phyloP scores from a whole-genome alignment of 2,888 invertebrate genomes.

The Pediacus dermestoides region DNA sequence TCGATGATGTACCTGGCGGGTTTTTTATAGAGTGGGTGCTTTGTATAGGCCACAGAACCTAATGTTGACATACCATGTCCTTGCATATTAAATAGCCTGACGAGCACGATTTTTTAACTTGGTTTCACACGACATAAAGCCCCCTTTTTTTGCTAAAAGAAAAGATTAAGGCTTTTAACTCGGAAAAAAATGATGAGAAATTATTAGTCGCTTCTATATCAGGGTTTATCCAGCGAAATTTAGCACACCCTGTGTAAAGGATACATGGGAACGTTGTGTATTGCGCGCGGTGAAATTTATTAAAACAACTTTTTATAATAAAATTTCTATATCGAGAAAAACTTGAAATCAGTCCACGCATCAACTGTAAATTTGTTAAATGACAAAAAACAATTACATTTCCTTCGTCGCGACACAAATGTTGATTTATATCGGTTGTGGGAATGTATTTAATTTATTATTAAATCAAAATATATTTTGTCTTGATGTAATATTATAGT shows the following conservation, averaged over 20 bases:
- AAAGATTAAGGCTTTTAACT: neutral
- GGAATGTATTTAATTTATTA: too few relatives aligned
- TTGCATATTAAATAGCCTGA: constrained; percentile 49
- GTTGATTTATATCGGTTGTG: constrained; percentile 17
- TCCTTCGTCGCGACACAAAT: constrained; percentile 11
- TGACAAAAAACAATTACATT: too few relatives aligned
- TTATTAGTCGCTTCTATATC: neutral
- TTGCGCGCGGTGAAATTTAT: constrained; percentile 26
- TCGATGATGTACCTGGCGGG: constrained; percentile 45
- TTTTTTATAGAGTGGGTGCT: constrained; percentile 46
- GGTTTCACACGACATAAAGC: constrained; percentile 8
- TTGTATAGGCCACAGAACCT: constrained; percentile 28
- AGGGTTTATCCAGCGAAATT: too few relatives aligned
- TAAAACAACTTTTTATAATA: constrained; percentile 23
- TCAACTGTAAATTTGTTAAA: too few relatives aligned
- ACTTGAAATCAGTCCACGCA: constrained; percentile 20
- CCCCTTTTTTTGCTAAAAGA: neutral
- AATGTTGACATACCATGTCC: constrained; percentile 51
- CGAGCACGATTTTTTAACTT: constrained; percentile 40
- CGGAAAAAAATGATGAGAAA: constrained; percentile 3
- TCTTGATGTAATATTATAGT: too few relatives aligned
- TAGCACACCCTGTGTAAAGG: constrained; percentile 3
- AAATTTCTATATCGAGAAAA: constrained; percentile 24
- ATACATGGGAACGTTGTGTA: constrained; percentile 15
- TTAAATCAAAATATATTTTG: too few relatives aligned